Conservation (phyloP, 2,888 invertebrate genomes). For the Sinopyrophorus schimmeli region DNA sequence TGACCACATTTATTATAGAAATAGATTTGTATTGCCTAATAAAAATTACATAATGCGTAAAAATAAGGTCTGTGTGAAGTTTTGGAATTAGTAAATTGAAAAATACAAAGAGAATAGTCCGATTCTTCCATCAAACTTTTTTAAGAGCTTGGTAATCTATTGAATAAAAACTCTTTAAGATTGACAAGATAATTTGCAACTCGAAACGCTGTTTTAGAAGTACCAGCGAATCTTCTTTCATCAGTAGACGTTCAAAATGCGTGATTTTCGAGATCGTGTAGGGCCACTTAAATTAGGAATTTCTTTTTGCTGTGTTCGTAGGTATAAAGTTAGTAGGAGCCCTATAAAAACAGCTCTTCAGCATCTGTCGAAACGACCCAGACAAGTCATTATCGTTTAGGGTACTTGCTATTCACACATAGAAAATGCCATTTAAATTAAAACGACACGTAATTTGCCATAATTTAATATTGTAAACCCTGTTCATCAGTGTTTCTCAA, state of each 20-base stretch:
- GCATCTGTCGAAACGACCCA: slow-evolving; percentile 14
- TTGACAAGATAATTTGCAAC: too few species aligned
- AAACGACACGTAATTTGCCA: slow-evolving; percentile 8
- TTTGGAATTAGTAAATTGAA: too few species aligned
- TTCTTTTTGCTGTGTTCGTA: slow-evolving; percentile 17
- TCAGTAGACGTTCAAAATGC: slow-evolving; percentile 13
- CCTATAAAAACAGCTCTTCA: slow-evolving; percentile 20
- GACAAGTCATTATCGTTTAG: slow-evolving; percentile 13
- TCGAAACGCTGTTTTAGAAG: slow-evolving; percentile 5
- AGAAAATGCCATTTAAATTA: slow-evolving; percentile 15
- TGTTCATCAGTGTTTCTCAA: too few species aligned
- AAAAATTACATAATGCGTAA: too few species aligned
- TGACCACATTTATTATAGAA: too few species aligned
- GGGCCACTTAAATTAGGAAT: slow-evolving; percentile 22
- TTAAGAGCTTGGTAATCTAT: too few species aligned
- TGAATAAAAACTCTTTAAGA: too few species aligned
- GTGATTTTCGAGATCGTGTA: slow-evolving; percentile 18
- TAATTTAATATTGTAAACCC: too few species aligned
- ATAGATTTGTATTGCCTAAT: too few species aligned
- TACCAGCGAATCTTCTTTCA: slow-evolving; percentile 5
- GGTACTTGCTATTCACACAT: slow-evolving; percentile 17
- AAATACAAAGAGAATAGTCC: too few species aligned
- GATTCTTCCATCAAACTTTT: too few species aligned
- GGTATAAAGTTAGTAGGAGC: slow-evolving; percentile 16
- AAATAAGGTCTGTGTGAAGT: too few species aligned